Percentiles rank a stretch among this genome's conserved stretches.
Conservation (phyloP, 2,888 invertebrate species). For the Tinea semifulvella region DNA sequence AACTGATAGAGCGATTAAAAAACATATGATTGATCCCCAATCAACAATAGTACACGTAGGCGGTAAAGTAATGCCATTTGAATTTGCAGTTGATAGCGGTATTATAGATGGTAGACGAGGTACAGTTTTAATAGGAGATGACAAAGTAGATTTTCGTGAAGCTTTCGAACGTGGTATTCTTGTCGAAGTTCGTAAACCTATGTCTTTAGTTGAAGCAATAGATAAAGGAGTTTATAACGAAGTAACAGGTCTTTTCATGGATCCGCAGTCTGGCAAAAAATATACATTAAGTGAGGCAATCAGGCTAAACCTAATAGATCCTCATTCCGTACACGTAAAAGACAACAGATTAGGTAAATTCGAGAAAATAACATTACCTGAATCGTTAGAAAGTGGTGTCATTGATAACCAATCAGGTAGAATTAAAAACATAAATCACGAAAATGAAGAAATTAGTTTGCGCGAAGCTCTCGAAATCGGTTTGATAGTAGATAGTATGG, state of each 20-base stretch:
- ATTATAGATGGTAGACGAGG: constrained; percentile 81
- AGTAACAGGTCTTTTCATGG: constrained; percentile 81
- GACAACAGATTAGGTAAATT: constrained; percentile 80
- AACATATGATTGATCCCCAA: constrained; percentile 84
- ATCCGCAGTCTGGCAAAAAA: constrained; percentile 80
- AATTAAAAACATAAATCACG: constrained; percentile 73
- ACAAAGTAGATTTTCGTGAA: constrained; percentile 80
- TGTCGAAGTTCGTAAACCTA: constrained; percentile 82
- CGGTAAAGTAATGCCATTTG: constrained; percentile 83
- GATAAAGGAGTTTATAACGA: constrained; percentile 83
- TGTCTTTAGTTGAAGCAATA: constrained; percentile 83
- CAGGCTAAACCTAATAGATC: constrained; percentile 81
- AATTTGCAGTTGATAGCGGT: constrained; percentile 80
- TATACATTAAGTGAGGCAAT: constrained; percentile 86
- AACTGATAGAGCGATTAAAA: constrained; percentile 84
- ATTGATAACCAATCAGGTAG: constrained; percentile 77
- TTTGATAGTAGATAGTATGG: constrained; percentile 81
- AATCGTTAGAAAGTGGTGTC: constrained; percentile 79
- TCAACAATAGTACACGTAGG: constrained; percentile 86
- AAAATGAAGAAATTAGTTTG: constrained; percentile 74
- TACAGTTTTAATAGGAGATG: constrained; percentile 69
- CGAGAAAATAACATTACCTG: constrained; percentile 79
- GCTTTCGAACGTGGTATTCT: constrained; percentile 86
- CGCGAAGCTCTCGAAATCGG: constrained; percentile 83
- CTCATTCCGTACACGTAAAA: constrained; percentile 83